phyloP scores from a whole-genome alignment of 2,888 invertebrate species.

The Aspidapion aeneum region DNA sequence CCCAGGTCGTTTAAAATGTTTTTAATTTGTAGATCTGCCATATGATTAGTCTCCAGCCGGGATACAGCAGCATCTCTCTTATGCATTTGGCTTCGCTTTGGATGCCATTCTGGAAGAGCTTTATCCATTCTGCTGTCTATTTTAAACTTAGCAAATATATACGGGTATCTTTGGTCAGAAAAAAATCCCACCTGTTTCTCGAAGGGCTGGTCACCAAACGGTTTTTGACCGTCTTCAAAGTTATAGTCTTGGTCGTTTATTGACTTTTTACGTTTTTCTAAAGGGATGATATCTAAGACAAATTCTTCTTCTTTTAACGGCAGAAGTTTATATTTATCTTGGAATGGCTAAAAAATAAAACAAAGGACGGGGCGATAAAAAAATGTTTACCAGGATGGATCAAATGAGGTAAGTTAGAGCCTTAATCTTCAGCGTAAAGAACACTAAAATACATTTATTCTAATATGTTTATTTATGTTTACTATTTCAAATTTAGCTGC shows the following conservation, averaged over 20 bases:
- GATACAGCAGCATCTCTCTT: slow-evolving; percentile 14
- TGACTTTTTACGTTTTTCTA: slow-evolving; percentile 8
- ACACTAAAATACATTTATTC: too few relatives aligned
- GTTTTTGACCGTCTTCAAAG: neutral
- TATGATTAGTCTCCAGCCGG: slow-evolving; percentile 19
- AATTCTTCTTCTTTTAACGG: slow-evolving; percentile 31
- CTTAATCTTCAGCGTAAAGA: too few relatives aligned
- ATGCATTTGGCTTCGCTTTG: slow-evolving; percentile 23
- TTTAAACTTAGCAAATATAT: slow-evolving; percentile 37
- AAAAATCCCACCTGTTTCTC: neutral
- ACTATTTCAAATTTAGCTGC: too few relatives aligned
- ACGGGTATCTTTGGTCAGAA: slow-evolving; percentile 30
- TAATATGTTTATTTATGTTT: too few relatives aligned
- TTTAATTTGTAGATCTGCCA: slow-evolving; percentile 33
- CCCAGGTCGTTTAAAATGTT: slow-evolving; percentile 37
- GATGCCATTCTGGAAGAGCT: slow-evolving; percentile 16
- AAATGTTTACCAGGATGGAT: too few relatives aligned
- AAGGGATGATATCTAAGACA: slow-evolving; percentile 29
- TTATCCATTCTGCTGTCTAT: slow-evolving; percentile 33
- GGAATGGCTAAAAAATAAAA: slow-evolving; percentile 29
- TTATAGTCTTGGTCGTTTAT: neutral
- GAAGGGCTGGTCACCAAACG: neutral
- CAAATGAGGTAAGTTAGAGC: too few relatives aligned
- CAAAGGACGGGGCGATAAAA: too few relatives aligned
- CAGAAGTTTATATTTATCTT: slow-evolving; percentile 33